phyloP scores from a whole-genome alignment of 2,888 invertebrate genomes.

The Sturmia bella region DNA sequence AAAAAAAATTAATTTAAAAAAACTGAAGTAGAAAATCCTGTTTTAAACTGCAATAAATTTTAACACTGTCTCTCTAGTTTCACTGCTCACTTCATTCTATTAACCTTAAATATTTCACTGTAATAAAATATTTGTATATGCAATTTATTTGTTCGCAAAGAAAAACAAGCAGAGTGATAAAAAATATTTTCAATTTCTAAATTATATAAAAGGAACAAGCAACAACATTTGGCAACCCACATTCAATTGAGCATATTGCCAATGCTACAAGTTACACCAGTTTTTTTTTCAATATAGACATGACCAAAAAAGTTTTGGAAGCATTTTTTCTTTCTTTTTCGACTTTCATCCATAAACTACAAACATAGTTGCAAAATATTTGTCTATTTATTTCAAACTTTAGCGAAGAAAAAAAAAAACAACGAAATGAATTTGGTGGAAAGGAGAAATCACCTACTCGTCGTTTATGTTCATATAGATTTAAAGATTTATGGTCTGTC shows the following conservation, averaged over 20 bases:
- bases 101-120: slow-evolving; percentile 40
- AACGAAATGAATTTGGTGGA: slow-evolving; percentile 11
- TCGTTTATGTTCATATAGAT: slow-evolving; percentile 58
- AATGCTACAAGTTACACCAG: slow-evolving; percentile 64
- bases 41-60: slow-evolving; percentile 27
- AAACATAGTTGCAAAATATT: slow-evolving; percentile 54
- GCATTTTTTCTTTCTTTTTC: slow-evolving; percentile 21
- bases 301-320: slow-evolving; percentile 27
- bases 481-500: slow-evolving; percentile 71
- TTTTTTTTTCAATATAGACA: slow-evolving; percentile 51
- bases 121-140: slow-evolving; percentile 20
- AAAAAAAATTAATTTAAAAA: background rate
- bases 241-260: slow-evolving; percentile 69
- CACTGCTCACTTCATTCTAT: slow-evolving; percentile 30
- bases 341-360: slow-evolving; percentile 3
- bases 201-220: slow-evolving; percentile 4
- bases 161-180: background rate
- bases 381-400: slow-evolving; percentile 62
- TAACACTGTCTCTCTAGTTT: background rate
- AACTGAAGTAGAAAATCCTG: background rate
- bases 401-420: background rate
- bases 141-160: slow-evolving; percentile 36
- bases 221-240: slow-evolving; percentile 57
- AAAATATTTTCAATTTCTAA: slow-evolving; percentile 37
- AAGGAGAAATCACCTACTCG: slow-evolving; percentile 51